Percentiles rank a stretch among this genome's conserved stretches.
phyloP scores from a whole-genome alignment of 1,140 invertebrate genomes.

The Aphaenogaster floridana region DNA sequence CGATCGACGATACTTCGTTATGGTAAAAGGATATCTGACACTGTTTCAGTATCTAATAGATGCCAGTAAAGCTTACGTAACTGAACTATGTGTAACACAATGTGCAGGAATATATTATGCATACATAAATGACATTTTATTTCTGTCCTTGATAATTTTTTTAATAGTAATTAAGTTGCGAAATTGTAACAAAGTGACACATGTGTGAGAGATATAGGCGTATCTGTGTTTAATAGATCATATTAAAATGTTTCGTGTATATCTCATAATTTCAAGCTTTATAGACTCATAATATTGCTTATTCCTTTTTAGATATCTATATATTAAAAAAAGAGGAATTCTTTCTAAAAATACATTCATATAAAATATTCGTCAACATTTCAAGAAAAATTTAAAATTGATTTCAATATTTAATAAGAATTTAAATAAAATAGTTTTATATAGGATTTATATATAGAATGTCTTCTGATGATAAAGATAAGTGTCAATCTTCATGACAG shows the following conservation, averaged over 20 bases:
- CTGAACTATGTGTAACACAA: neutral
- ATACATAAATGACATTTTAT: neutral
- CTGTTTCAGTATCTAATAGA: neutral
- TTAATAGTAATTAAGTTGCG: neutral
- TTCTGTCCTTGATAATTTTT: neutral
- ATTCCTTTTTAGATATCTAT: neutral
- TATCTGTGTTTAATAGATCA: neutral
- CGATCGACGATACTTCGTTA: conserved; percentile 18
- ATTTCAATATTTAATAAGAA: neutral
- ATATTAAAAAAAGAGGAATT: neutral
- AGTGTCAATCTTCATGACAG: neutral
- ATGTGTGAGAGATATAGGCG: neutral
- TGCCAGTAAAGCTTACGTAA: neutral
- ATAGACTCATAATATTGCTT: neutral
- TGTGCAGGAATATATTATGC: neutral
- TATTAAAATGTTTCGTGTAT: neutral
- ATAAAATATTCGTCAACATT: neutral
- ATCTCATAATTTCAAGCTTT: neutral
- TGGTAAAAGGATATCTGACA: neutral
- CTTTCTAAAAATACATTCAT: conserved; percentile 7
- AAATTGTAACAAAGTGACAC: neutral
- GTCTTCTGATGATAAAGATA: neutral
- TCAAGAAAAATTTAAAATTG: too few species aligned
- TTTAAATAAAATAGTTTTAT: conserved; percentile 3
- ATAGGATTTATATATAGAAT: neutral